Conservation (phyloP, 2,113 vertebrate genomes). For the Neolamprologus toae region DNA sequence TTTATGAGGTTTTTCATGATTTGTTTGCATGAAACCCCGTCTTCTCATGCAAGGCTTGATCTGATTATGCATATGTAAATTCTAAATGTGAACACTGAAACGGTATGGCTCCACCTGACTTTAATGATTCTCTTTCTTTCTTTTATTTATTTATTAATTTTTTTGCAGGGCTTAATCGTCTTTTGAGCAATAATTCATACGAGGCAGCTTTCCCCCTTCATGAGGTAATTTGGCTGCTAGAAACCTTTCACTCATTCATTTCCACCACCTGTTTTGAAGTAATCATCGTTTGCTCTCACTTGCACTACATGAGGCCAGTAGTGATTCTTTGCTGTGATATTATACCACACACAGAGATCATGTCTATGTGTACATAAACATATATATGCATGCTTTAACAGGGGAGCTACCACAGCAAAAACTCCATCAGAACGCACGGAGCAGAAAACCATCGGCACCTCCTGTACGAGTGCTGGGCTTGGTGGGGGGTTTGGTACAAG, state of each 20-base stretch:
- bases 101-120: background rate
- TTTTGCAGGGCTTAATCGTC: constrained; percentile 84
- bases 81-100: background rate
- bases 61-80: background rate
- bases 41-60: background rate
- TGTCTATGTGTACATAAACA: background rate
- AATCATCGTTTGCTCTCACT: background rate
- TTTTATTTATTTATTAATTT: constrained; percentile 1
- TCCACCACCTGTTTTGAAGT: background rate
- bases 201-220: constrained; percentile 94
- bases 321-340: background rate
- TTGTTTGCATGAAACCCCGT: background rate
- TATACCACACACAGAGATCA: background rate
- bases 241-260: background rate
- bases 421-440: constrained; percentile 85
- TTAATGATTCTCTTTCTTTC: background rate
- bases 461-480: constrained; percentile 91
- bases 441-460: constrained; percentile 89
- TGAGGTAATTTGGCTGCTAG: constrained; percentile 74
- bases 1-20: background rate
- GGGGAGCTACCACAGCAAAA: constrained; percentile 91
- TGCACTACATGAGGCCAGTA: background rate
- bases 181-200: constrained; percentile 91
- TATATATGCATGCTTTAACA: constrained; percentile 42
- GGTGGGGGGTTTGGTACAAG: constrained; percentile 94